These are phyloP conservation scores for Sebastes kiyomatsui DNA, from an alignment of 2,797 vertebrate genomes.

Conservation along the genomic window DNA sequence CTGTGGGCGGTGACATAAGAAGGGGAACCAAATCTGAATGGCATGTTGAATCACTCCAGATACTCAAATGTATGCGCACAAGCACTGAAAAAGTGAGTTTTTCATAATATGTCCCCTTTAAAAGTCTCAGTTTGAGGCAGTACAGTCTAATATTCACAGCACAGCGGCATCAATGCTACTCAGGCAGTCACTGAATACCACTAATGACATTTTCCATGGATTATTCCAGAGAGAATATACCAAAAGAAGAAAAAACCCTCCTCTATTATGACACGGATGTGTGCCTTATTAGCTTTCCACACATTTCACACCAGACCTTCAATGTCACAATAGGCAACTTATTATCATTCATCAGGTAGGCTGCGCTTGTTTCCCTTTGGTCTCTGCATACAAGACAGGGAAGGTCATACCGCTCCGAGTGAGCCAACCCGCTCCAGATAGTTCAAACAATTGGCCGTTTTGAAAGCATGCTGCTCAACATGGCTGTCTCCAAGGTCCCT, in stretches of 20 bases:
- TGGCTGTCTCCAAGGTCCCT: conserved; percentile 30
- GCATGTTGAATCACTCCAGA: too few species aligned
- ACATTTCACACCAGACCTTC: conserved; percentile 52
- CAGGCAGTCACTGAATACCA: background rate
- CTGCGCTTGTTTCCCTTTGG: conserved; percentile 60
- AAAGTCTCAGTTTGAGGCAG: background rate
- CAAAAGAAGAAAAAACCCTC: background rate
- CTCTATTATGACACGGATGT: conserved; percentile 44
- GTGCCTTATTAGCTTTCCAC: conserved; percentile 54
- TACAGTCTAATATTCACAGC: background rate
- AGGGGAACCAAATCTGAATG: too few species aligned
- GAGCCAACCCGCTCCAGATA: conserved; percentile 53
- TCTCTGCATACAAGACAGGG: conserved; percentile 54
- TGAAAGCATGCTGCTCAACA: conserved; percentile 27
- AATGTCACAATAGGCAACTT: conserved; percentile 62
- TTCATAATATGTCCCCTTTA: background rate
- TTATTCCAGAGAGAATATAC: conserved; percentile 39
- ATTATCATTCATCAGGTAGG: conserved; percentile 70
- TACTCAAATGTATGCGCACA: too few species aligned
- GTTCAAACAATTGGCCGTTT: conserved; percentile 62
- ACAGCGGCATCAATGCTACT: background rate
- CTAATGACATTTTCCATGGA: conserved; percentile 55
- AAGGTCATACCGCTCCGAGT: conserved; percentile 66
- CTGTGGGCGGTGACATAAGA: too few species aligned
- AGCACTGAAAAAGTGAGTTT: background rate